Conservation (phyloP, 2,797 vertebrate genomes). For the Cynodonichthys magdalenae region DNA sequence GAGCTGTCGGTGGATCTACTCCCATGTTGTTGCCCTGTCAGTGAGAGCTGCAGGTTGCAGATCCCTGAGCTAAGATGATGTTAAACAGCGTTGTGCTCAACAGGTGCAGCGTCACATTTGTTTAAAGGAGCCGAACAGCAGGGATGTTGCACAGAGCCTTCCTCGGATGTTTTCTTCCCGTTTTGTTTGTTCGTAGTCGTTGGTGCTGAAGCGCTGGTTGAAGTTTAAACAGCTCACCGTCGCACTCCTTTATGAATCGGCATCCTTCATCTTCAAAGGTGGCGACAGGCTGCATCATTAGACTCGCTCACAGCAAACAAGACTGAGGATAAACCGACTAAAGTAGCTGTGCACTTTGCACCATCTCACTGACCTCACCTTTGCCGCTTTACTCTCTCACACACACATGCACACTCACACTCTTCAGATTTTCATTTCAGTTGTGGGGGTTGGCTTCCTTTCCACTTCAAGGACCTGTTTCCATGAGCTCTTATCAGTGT, state of each 20-base stretch:
- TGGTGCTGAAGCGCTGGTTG: conserved; percentile 81
- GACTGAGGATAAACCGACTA: conserved; percentile 77
- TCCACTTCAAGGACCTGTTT: conserved; percentile 51
- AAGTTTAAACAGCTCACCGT: conserved; percentile 80
- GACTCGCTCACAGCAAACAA: conserved; percentile 71
- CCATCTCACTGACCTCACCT: conserved; percentile 22
- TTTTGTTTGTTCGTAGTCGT: conserved; percentile 23
- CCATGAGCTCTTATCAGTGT: conserved; percentile 70
- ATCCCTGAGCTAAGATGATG: neutral
- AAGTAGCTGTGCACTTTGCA: conserved; percentile 69
- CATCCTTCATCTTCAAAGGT: conserved; percentile 87
- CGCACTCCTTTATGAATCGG: conserved; percentile 77
- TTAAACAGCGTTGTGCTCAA: neutral
- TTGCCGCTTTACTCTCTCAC: neutral
- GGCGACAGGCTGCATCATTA: conserved; percentile 44
- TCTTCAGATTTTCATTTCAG: conserved; percentile 44
- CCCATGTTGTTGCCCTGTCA: too few relatives aligned
- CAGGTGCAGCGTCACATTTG: neutral
- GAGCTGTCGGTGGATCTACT: too few relatives aligned
- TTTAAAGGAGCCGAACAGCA: neutral
- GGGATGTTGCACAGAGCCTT: neutral
- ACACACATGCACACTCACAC: conserved; percentile 8
- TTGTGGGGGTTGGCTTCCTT: conserved; percentile 46
- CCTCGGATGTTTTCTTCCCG: conserved; percentile 18
- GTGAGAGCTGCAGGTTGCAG: too few relatives aligned